Base-by-base conservation (phyloP, 2,888 invertebrate genomes). In the Panopea generosa region DNA sequence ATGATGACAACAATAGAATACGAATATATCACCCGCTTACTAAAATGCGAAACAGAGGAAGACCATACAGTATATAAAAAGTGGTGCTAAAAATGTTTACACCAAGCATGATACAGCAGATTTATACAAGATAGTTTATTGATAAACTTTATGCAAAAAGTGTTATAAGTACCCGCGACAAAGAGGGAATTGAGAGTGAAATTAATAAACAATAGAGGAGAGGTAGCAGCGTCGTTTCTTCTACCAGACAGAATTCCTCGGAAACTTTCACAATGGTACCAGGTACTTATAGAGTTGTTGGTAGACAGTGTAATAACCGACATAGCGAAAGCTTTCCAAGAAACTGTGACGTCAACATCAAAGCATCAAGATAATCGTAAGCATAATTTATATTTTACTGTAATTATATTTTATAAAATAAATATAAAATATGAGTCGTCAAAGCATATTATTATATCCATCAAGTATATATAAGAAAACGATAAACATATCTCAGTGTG, bases 161-260 rank as follows among this genome's bases (percentile, higher is more conserved):
- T 18, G 63, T 63, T 1, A 53, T 63, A 2, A 63, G 38, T 53
- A 53, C 52, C n/a, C 9, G 26, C 24, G 63, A 63, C 40, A 63
- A 33, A 33, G 53, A 63, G n/a, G 63, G 40, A 27, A 43, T 63
- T 6, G n/a, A 38, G 18, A 38, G 53, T 26, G 63, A 63, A 45
- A 22, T n/a, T n/a, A n/a, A n/a, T 40, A 40, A 40, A 43, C 9
- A 38, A 49, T 29, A 2, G 53, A 26, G 63, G 63, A 11, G 63
- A 49, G 3, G 53, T 43, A 24, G 63, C 63, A 18, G 63, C 63
- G 2, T 53, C 63, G 16, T 43, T 52, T 22, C 38, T 63, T 24
- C 49, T 63, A n/a, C 38, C 53, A 18, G 52, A 63, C 14, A 38
- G 50, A 43, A 38, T 63, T 24, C 63, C 63, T 2, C 50, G 33